phyloP scores from a whole-genome alignment of 2,888 invertebrate genomes.

The Lithosia quadra region DNA sequence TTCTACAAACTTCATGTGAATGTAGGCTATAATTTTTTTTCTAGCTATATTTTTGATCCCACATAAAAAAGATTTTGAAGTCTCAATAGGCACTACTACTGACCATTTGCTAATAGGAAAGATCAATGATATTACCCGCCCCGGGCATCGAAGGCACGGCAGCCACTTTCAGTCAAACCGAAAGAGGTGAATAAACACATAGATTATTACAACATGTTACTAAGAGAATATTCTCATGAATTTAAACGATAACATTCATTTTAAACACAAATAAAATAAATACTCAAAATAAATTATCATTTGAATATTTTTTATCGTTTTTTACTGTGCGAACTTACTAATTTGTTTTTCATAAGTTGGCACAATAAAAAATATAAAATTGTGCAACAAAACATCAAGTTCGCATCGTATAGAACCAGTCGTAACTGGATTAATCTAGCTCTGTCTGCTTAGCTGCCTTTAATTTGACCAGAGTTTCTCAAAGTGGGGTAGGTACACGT shows the following conservation, averaged over 20 bases:
- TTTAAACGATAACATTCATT: not conserved
- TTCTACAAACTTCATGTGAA: too few relatives aligned
- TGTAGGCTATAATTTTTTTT: too few relatives aligned
- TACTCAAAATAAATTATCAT: not conserved
- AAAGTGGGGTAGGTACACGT: not conserved
- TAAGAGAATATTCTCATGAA: not conserved
- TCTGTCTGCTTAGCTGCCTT: not conserved
- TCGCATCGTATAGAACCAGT: conserved; percentile 13
- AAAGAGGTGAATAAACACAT: not conserved
- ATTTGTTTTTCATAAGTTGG: not conserved
- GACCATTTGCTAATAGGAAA: not conserved
- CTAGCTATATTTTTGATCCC: not conserved
- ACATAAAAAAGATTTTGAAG: not conserved
- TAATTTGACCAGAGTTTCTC: not conserved
- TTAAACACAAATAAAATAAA: not conserved
- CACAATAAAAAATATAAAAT: not conserved
- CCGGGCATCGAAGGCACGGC: too few relatives aligned
- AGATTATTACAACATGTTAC: not conserved
- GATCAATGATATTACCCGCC: too few relatives aligned
- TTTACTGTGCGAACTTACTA: not conserved
- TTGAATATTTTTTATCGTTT: not conserved
- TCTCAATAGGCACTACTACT: not conserved
- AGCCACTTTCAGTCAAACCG: too few relatives aligned
- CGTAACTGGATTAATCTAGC: not conserved
- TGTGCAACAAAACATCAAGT: not conserved